phyloP scores from a whole-genome alignment of 2,888 invertebrate genomes.

The Calliphora vomitoria region DNA sequence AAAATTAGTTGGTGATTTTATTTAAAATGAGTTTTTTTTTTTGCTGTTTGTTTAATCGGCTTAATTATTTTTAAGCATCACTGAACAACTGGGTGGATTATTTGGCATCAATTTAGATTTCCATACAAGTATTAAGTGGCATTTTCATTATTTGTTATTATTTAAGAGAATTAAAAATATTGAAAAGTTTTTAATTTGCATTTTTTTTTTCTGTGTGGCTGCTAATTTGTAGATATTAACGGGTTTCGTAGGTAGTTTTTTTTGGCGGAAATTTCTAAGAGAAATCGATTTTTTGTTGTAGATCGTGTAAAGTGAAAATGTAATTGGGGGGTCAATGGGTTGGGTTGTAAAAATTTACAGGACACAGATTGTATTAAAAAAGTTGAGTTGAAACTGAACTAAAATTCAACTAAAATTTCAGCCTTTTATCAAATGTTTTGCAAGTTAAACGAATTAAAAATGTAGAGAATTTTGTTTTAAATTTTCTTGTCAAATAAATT shows the following conservation, averaged over 20 bases:
- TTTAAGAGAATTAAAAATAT: constrained; percentile 25
- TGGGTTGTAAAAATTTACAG: too few relatives aligned
- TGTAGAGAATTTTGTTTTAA: too few relatives aligned
- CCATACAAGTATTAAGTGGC: constrained; percentile 40
- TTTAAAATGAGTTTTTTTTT: constrained; percentile 20
- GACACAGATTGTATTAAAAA: too few relatives aligned
- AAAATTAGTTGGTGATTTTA: constrained; percentile 61
- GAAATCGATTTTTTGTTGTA: constrained; percentile 1
- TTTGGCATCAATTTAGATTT: constrained; percentile 66
- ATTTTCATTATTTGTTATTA: constrained; percentile 53
- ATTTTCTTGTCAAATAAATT: too few relatives aligned
- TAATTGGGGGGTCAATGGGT: too few relatives aligned
- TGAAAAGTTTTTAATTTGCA: background rate
- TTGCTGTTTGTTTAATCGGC: constrained; percentile 53
- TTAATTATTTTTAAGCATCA: constrained; percentile 72
- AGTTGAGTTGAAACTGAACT: too few relatives aligned
- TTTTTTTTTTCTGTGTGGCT: background rate
- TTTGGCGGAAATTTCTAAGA: background rate
- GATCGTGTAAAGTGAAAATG: background rate
- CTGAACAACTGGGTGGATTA: constrained; percentile 71
- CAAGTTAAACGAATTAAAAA: too few relatives aligned
- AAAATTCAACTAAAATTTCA: too few relatives aligned
- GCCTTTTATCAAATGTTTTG: too few relatives aligned
- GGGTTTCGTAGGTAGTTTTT: background rate
- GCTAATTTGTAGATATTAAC: constrained; percentile 46